Conservation (phyloP, 2,113 vertebrate species). For the Chaenocephalus aceratus region DNA sequence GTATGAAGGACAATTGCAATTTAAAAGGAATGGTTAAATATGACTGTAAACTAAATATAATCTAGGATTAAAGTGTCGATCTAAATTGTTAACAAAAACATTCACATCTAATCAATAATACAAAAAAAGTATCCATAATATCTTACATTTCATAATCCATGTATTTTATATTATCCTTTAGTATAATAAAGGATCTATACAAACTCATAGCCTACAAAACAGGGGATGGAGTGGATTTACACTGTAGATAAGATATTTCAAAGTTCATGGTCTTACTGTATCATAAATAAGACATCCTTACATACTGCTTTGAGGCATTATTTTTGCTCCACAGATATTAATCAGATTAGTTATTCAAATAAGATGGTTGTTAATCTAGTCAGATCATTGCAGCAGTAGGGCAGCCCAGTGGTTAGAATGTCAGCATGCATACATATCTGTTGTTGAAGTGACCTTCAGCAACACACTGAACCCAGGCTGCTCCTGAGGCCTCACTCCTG, state of each 20-base stretch:
- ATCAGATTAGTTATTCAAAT: slow-evolving; percentile 52
- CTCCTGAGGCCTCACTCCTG: slow-evolving; percentile 60
- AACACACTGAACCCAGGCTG: slow-evolving; percentile 56
- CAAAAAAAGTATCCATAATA: not conserved
- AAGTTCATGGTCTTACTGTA: slow-evolving; percentile 3
- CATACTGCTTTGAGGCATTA: not conserved
- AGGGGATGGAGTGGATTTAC: slow-evolving; percentile 57
- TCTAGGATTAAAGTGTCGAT: not conserved
- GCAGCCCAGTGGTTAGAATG: slow-evolving; percentile 59
- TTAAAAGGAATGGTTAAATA: not conserved
- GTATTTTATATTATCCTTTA: slow-evolving; percentile 1
- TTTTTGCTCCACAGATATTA: slow-evolving; percentile 27
- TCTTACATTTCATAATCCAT: not conserved
- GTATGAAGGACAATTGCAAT: not conserved
- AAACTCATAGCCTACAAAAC: slow-evolving; percentile 17
- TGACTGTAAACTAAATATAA: not conserved
- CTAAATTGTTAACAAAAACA: not conserved
- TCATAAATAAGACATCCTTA: not conserved
- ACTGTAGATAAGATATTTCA: slow-evolving; percentile 5
- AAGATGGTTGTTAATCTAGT: slow-evolving; percentile 39
- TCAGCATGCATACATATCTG: slow-evolving; percentile 58
- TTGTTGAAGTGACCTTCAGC: slow-evolving; percentile 75
- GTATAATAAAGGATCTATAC: not conserved
- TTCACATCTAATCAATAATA: not conserved
- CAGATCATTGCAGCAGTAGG: slow-evolving; percentile 13